Base-by-base conservation (phyloP, 2,888 invertebrate genomes). In the Andrena chrysosceles region DNA sequence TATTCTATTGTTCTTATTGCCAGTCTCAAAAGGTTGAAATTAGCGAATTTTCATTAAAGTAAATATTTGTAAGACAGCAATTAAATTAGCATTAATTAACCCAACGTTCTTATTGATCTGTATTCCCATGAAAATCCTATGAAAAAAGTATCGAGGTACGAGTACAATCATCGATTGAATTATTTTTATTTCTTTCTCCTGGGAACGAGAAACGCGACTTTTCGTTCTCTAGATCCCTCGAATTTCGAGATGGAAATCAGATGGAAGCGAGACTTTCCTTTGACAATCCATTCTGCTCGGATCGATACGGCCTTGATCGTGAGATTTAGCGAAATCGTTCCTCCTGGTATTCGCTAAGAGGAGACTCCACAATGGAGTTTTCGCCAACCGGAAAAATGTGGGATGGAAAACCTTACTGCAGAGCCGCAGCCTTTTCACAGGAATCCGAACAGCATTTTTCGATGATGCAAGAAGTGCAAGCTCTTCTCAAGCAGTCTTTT, bases 241-340 rank as follows among this genome's bases (percentile, higher is more conserved):
- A 69, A 75, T 62, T 68, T 26, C 10, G 7, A 20, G 59, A 35
- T 69, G 69, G 69, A 69, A 75, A 75, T 69, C 68, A 23, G 48
- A 69, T 60, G 59, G 69, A 69, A 75, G 42, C 16, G 42, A 33
- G 35, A n/a, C 48, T 52, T 68, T 16, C 31, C 49, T 69, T 49
- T 35, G 33, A 69, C 69, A 35, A 68, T 75, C 69, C 66, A 35
- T 73, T 73, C 52, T 13, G 64, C 72, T 6, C 26, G 63, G 56
- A 72, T 71, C 70, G 31, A 70, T 23, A n/a, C 60, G 10, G 16
- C 7, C 23, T 23, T 4, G 64, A 71, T 79, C 80, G 42, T 1
- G 59, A 76, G 63, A 68, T 76, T 79, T 42, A 52, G 70, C 20
- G 66, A 60, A 67, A 73, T 67, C 59, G 73, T 59, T 52, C 35